Evolutionary conservation across 2,113 vertebrate species (phyloP).

Genomic region (Kobus ellipsiprymnus): DNA sequence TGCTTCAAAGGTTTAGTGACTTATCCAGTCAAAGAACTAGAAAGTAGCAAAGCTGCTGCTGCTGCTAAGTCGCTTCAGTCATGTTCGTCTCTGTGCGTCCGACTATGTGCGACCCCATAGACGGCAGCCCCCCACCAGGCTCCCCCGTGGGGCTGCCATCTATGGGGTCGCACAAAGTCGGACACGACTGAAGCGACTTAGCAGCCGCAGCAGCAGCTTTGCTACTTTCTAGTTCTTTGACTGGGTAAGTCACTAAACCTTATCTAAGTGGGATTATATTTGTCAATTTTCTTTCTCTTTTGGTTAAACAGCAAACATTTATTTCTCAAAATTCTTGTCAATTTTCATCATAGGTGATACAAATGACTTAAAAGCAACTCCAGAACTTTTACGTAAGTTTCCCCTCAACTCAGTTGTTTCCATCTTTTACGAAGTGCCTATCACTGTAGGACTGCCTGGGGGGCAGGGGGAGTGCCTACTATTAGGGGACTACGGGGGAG

Average conservation of each 20-base stretch:
- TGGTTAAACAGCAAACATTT: not conserved
- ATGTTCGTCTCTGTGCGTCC: no score
- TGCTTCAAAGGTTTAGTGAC: not conserved
- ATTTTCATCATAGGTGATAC: conserved; percentile 42
- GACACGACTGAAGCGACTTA: no score
- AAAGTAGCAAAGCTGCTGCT: not conserved
- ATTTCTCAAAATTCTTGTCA: not conserved
- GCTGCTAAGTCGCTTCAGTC: no score
- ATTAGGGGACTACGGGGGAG: rapidly evolving
- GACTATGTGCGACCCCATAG: no score
- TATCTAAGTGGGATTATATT: not conserved
- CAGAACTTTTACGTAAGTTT: conserved; percentile 14
- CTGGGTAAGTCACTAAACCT: no score
- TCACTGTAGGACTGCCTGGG: not conserved
- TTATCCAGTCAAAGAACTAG: not conserved
- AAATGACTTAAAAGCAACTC: not conserved
- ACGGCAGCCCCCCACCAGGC: no score
- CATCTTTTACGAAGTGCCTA: not conserved
- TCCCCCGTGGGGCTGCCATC: no score
- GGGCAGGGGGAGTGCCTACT: rapidly evolving
- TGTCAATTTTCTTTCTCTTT: not conserved
- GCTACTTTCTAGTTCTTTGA: no score
- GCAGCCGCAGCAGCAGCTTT: no score
- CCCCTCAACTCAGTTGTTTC: not conserved
- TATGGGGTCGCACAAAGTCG: no score